A percentile compares a stretch with the other conserved stretches of the same genome.
These are phyloP conservation scores for Semnornis frantzii DNA, from an alignment of 2,113 vertebrate species.

Conservation along the genomic window DNA sequence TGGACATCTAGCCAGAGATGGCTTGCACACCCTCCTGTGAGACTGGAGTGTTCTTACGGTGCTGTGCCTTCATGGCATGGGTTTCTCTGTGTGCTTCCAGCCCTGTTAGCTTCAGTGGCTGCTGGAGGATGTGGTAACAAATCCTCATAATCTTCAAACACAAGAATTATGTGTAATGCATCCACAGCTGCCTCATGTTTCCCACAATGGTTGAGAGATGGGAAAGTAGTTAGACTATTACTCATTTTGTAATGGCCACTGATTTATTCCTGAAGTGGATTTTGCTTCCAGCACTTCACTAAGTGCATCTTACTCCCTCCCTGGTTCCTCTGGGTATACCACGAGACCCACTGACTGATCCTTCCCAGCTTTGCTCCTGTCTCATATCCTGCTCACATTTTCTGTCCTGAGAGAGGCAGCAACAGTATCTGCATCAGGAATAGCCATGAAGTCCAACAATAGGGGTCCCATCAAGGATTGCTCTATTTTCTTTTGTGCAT, in stretches of 20 bases:
- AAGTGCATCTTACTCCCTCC: background rate
- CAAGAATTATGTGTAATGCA: background rate
- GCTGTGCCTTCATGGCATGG: background rate
- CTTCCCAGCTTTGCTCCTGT: background rate
- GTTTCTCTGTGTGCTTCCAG: background rate
- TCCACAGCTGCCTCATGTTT: background rate
- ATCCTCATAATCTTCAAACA: background rate
- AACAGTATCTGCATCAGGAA: background rate
- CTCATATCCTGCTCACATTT: background rate
- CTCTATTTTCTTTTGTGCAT: background rate
- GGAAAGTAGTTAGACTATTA: conserved; percentile 1
- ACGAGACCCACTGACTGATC: background rate
- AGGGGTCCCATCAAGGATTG: background rate
- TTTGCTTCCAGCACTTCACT: conserved; percentile 11
- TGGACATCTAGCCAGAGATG: background rate
- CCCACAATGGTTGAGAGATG: background rate
- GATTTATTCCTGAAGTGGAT: conserved; percentile 7
- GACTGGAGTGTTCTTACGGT: background rate
- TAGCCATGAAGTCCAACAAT: background rate
- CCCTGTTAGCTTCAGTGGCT: background rate
- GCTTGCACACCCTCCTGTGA: background rate
- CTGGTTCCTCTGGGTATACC: background rate
- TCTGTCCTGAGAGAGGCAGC: background rate
- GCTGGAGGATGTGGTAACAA: conserved; percentile 5
- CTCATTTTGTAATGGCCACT: background rate